Evolutionary conservation across 2,888 invertebrate species (phyloP).

Genomic region (Beris chalybata): DNA sequence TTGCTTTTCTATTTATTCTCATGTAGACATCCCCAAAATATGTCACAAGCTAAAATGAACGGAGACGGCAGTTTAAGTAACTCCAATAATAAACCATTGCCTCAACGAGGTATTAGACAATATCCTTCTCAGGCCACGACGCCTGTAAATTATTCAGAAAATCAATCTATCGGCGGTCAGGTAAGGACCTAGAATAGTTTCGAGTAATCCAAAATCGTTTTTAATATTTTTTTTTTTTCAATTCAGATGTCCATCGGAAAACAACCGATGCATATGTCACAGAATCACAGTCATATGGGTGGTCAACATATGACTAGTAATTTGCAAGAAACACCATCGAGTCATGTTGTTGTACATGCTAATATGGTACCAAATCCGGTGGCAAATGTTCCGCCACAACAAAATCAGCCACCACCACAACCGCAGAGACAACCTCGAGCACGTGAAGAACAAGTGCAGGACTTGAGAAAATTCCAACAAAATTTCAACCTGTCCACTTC

Average conservation of each 20-base stretch:
- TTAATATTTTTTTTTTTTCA: constrained; percentile 13
- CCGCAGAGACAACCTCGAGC: constrained; percentile 50
- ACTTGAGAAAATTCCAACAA: constrained; percentile 76
- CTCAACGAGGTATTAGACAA: constrained; percentile 52
- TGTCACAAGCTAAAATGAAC: constrained; percentile 51
- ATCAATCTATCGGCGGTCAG: constrained; percentile 42
- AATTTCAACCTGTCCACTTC: constrained; percentile 71
- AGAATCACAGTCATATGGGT: constrained; percentile 43
- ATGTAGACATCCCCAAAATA: constrained; percentile 45
- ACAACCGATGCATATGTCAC: constrained; percentile 46
- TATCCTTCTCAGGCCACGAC: constrained; percentile 45
- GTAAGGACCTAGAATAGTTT: constrained; percentile 32
- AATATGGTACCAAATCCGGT: constrained; percentile 34
- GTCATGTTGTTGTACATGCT: constrained; percentile 34
- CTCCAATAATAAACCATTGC: constrained; percentile 48
- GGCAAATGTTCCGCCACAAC: constrained; percentile 31
- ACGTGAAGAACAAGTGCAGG: constrained; percentile 56
- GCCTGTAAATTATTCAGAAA: constrained; percentile 47
- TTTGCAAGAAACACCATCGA: constrained; percentile 41
- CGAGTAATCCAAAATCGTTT: not conserved
- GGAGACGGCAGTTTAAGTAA: constrained; percentile 47
- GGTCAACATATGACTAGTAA: constrained; percentile 38
- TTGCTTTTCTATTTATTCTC: constrained; percentile 1
- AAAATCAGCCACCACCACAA: constrained; percentile 47
- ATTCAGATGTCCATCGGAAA: constrained; percentile 46